These are phyloP conservation scores for Tineola bisselliella DNA, from an alignment of 2,888 invertebrate species.

Conservation along the genomic window DNA sequence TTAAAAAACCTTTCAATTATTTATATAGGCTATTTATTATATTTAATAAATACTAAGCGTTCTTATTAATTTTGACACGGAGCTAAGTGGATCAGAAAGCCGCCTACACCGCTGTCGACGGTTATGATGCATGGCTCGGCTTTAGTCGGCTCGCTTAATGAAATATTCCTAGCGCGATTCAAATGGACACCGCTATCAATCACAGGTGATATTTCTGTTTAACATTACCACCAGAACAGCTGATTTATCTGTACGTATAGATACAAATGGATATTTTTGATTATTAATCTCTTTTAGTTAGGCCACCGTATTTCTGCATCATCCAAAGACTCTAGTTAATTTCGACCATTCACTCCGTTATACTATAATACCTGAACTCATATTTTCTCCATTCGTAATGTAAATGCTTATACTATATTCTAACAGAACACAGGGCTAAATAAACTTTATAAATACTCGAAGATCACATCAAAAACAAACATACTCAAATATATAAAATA, in stretches of 20 bases:
- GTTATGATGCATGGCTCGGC: conserved; percentile 54
- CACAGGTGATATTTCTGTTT: conserved; percentile 41
- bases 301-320: too few relatives aligned
- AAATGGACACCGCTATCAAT: conserved; percentile 54
- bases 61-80: conserved; percentile 46
- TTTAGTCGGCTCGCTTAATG: conserved; percentile 52
- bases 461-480: too few relatives aligned
- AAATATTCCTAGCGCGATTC: conserved; percentile 56
- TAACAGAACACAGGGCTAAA: too few relatives aligned
- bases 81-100: conserved; percentile 50
- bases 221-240: neutral
- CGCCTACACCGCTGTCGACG: conserved; percentile 38
- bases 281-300: too few relatives aligned
- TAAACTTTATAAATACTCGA: too few relatives aligned
- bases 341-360: too few relatives aligned
- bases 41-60: conserved; percentile 1
- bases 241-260: neutral
- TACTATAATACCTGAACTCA: too few relatives aligned
- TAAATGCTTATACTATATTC: too few relatives aligned
- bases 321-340: too few relatives aligned
- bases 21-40: neutral
- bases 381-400: too few relatives aligned
- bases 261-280: neutral
- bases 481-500: too few relatives aligned
- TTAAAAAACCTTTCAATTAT: neutral